Conservation (phyloP, 2,797 vertebrate species). For the Anguilla obscura region DNA sequence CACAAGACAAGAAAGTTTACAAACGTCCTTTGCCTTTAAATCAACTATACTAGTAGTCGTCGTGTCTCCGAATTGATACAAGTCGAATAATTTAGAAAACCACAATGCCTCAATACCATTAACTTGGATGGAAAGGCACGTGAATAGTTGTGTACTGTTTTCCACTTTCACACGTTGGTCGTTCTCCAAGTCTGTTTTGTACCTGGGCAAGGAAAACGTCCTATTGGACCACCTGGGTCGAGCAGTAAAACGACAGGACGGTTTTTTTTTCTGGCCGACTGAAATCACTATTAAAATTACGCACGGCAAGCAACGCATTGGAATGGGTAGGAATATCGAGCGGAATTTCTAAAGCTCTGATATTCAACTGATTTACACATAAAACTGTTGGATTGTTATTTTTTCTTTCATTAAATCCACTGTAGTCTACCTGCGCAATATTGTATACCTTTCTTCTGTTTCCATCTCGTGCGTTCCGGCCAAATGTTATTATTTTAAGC, state of each 20-base stretch:
- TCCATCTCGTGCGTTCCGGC: conserved; percentile 18
- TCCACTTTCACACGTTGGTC: background rate
- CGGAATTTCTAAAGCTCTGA: background rate
- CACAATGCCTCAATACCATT: background rate
- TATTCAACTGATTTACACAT: background rate
- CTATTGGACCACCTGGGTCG: background rate
- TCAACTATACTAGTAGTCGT: background rate
- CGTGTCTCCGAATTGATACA: background rate
- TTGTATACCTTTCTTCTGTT: conserved; percentile 11
- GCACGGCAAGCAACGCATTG: background rate
- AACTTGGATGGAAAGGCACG: background rate
- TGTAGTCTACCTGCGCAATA: background rate
- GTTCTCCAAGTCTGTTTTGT: background rate
- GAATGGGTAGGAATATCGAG: background rate
- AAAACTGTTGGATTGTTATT: background rate
- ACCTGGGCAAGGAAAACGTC: background rate
- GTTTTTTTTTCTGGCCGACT: background rate
- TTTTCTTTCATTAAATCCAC: background rate
- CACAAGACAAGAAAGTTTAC: background rate
- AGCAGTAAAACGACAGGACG: background rate
- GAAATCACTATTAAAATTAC: background rate
- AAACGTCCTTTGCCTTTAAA: background rate
- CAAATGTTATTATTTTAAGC: conserved; percentile 10
- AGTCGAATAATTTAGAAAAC: background rate
- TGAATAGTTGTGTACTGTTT: background rate